Evolutionary conservation across 2,113 vertebrate genomes (phyloP), one percentile per base, ranked within the genome.

Genomic region (Cyprinodon variegatus): DNA sequence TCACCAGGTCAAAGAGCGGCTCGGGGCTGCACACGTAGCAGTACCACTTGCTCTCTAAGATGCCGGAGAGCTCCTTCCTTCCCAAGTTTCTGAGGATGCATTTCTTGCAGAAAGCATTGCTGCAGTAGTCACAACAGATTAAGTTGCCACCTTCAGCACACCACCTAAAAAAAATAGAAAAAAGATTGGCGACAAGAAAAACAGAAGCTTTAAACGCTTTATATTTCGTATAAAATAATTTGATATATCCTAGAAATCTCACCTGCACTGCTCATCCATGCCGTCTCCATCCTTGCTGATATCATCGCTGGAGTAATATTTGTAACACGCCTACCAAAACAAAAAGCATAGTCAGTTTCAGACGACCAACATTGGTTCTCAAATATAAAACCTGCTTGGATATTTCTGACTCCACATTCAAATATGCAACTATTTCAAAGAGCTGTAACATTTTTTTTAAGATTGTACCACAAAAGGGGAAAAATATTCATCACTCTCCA

Each of bases 251-350:
- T 61, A 36, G 17, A 74, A 62, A 70, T 70, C 70, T 20, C 89
- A 98, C 98, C 98, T 95, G 93, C 98, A 99, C 89, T 99, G 98
- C 70, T 99, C 98, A 84, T 99, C 98, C 96, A 98, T 98, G 70
- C 97, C 98, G 91, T 99, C 98, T 39, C 95, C 94, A 84, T 99
- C 98, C 82, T 96, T 97, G 83, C 97, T 99, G 88, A 99, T 99
- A 93, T 99, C 98, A 90, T 99, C 98, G 66, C 98, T 99, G 94
- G 95, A 96, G 84, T 99, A 99, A 94, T 99, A 99, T 82, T 96
- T 99, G 93, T 96, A 98, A 87, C 97, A 99, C 78, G 94, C 94
- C 97, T 99, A 87, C 39, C 65, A 78, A 74, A 90, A 79, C 69
- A 86, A 57, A 76, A 78, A 81, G 0, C 74, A 15, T 46, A 22